Conservation (phyloP, 2,113 vertebrate species). For the Zosterops japonicus region DNA sequence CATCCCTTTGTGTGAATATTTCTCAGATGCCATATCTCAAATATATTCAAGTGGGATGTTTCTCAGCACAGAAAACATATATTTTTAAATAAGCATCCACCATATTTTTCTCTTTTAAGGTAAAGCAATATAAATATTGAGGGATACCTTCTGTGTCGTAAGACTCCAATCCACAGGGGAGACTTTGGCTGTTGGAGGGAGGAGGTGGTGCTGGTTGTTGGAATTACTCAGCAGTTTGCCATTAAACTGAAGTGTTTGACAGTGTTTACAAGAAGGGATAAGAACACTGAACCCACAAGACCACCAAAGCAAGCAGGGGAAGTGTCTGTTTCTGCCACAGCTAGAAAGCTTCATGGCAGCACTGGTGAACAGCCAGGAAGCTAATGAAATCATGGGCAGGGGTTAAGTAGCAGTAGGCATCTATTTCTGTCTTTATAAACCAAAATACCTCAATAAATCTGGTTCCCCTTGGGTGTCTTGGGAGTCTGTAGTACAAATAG, state of each 20-base stretch:
- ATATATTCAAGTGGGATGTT: neutral
- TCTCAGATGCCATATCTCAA: neutral
- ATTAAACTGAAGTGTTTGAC: neutral
- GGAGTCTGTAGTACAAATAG: slow-evolving; percentile 80
- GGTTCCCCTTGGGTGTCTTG: slow-evolving; percentile 74
- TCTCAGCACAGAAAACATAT: neutral
- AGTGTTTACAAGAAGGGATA: neutral
- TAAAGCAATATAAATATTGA: neutral
- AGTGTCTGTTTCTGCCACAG: neutral
- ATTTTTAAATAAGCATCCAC: neutral
- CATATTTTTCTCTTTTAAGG: neutral
- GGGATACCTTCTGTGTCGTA: neutral
- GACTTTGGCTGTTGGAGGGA: neutral
- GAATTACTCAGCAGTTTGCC: neutral
- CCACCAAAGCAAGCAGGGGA: neutral
- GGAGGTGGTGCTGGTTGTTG: neutral
- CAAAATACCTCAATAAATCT: slow-evolving; percentile 73
- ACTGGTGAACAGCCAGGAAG: neutral
- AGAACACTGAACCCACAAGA: neutral
- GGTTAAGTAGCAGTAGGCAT: neutral
- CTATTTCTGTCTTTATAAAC: neutral
- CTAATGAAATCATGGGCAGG: neutral
- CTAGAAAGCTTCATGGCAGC: neutral
- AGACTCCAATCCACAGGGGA: neutral
- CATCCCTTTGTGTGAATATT: neutral